Conservation (phyloP, 2,113 vertebrate genomes). For the Paradoxurus hermaphroditus region DNA sequence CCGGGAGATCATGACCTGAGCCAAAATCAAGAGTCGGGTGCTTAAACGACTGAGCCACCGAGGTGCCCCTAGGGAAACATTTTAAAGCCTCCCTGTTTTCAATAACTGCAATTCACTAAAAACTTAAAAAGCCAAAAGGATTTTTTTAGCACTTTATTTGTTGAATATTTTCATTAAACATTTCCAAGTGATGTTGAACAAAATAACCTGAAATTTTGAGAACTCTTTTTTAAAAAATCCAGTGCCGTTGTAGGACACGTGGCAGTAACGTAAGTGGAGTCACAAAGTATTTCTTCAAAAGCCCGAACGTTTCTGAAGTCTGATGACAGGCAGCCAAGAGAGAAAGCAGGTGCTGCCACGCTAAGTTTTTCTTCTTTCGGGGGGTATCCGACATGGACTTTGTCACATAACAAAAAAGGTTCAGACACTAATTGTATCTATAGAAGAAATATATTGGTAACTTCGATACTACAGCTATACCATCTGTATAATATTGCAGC, state of each 20-base stretch:
- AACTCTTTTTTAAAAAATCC: background rate
- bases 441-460: background rate
- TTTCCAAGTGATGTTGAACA: background rate
- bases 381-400: background rate
- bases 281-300: background rate
- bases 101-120: background rate
- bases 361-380: background rate
- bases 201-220: background rate
- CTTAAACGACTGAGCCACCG: too few relatives aligned
- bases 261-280: too few relatives aligned
- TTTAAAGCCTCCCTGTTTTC: background rate
- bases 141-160: background rate
- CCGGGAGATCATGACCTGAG: too few relatives aligned
- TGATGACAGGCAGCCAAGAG: background rate
- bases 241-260: background rate
- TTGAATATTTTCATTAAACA: conserved; percentile 5
- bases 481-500: background rate
- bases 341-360: background rate
- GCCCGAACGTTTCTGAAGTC: background rate
- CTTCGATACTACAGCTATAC: background rate
- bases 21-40: too few relatives aligned
- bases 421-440: background rate
- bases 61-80: background rate
- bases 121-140: background rate
- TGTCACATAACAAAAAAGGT: background rate